Evolutionary conservation across 2,888 invertebrate genomes (phyloP).

Genomic region (Drosophila recens): DNA sequence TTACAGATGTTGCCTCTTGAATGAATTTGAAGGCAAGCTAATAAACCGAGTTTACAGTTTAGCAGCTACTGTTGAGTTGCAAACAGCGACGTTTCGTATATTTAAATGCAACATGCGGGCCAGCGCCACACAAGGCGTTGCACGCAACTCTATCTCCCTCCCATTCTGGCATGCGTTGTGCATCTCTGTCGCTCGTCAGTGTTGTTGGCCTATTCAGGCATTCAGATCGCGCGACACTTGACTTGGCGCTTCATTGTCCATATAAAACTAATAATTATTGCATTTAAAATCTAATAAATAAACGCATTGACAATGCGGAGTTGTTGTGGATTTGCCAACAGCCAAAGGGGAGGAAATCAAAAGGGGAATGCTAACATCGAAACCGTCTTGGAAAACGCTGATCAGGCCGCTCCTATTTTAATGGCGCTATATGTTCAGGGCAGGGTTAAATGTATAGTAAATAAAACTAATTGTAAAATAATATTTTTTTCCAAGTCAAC

Average conservation of each 20-base stretch:
- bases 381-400: constrained; percentile 15
- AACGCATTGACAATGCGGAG: constrained; percentile 67
- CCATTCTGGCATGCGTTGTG: not conserved
- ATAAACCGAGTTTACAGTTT: constrained; percentile 71
- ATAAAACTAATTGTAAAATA: no score
- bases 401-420: constrained; percentile 75
- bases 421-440: constrained; percentile 55
- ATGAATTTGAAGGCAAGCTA: constrained; percentile 50
- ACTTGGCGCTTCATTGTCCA: constrained; percentile 78
- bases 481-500: no score
- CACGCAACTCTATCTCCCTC: constrained; percentile 5
- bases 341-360: not conserved
- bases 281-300: constrained; percentile 82
- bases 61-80: constrained; percentile 61
- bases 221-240: constrained; percentile 60
- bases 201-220: constrained; percentile 54
- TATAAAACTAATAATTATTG: constrained; percentile 80
- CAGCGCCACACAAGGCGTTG: constrained; percentile 62
- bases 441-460: constrained; percentile 1
- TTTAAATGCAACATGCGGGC: constrained; percentile 52
- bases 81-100: constrained; percentile 11
- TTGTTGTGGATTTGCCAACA: constrained; percentile 27
- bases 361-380: constrained; percentile 3
- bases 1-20: constrained; percentile 48
- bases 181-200: constrained; percentile 4